Evolutionary conservation across 2,113 vertebrate genomes (phyloP), one percentile per base, ranked within the genome.

Genomic region (Anseranas semipalmata): DNA sequence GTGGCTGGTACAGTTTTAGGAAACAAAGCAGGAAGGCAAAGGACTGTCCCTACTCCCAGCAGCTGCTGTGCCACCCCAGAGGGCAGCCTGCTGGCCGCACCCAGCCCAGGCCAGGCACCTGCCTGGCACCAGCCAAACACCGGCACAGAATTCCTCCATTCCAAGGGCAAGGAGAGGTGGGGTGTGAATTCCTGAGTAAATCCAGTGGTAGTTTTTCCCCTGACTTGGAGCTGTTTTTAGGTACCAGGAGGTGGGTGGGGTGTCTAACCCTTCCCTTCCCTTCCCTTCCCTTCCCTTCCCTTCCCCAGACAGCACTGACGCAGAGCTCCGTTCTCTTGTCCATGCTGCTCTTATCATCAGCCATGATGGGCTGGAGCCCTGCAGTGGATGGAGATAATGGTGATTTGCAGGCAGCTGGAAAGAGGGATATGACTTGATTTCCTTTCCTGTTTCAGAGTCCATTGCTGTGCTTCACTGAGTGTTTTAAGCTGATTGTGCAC

Each of bases 401-500:
- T 53, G 65, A 72, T 87, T 82, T 81, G 10, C 27, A 87, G 56
- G 55, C 55, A 88, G n/a, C 43, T 86, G 52, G 25, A 39, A 93
- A 24, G 21, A 81, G 12, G 15, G 2, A 2, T 45, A n/a, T 58
- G 79, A 12, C 30, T 93, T 90, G 46, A 74, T 84, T 92, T 86
- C 10, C 30, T 90, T 84, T 74, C 50, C 72, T 91, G 20, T 85
- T 91, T 76, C 35, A n/a, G 13, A 88, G 60, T 30, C 33, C 33
- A 1, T 62, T 79, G 78, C 41, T 91, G 60, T 72, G 35, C 20
- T 89, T 72, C 66, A 37, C n/a, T 74, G 28, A 5, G 15, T 39
- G 12, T 24, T 93, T 87, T 73, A 70, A 60, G 48, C 21, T 60
- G 43, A 10, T 33, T 76, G 8, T 81, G 63, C 30, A 28, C 63